These are phyloP conservation scores for Scelioninae gen. 2 DNA, from an alignment of 2,888 invertebrate species.

Conservation along the genomic window DNA sequence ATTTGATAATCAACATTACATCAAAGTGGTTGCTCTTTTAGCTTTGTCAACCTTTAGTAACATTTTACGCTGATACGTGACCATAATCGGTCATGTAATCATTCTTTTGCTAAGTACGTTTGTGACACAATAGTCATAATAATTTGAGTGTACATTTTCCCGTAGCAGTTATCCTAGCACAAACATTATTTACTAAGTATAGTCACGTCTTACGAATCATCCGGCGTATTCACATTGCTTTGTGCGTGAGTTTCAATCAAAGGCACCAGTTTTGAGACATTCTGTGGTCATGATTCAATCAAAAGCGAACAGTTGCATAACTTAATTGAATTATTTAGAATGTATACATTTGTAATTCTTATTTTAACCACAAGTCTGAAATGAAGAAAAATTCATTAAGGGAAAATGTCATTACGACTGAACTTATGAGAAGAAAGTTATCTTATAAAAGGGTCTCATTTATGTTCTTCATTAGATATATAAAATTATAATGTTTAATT, in stretches of 20 bases:
- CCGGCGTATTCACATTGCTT: slow-evolving; percentile 47
- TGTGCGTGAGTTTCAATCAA: slow-evolving; percentile 41
- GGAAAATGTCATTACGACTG: too few relatives aligned
- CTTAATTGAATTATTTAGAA: slow-evolving; percentile 2
- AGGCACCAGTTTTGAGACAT: slow-evolving; percentile 40
- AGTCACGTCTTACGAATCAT: slow-evolving; percentile 53
- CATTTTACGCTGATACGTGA: not conserved
- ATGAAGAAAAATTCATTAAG: too few relatives aligned
- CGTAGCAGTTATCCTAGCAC: slow-evolving; percentile 41
- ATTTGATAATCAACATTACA: not conserved
- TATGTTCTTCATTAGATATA: too few relatives aligned
- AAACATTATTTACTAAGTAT: slow-evolving; percentile 41
- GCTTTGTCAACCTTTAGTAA: not conserved
- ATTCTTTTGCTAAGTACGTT: slow-evolving; percentile 26
- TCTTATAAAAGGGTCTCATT: not conserved
- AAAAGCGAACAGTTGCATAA: slow-evolving; percentile 6
- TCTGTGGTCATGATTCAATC: slow-evolving; percentile 24
- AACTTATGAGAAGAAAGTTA: too few relatives aligned
- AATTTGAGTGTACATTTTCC: slow-evolving; percentile 38
- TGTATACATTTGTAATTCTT: too few relatives aligned
- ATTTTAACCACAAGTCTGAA: too few relatives aligned
- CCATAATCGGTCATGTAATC: slow-evolving; percentile 6
- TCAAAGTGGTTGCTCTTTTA: not conserved
- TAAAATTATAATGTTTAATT: too few relatives aligned
- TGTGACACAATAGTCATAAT: slow-evolving; percentile 23